Evolutionary conservation across 2,888 invertebrate genomes (phyloP), one percentile per base, ranked within the genome.

Genomic region (Galerucella nymphaeae): DNA sequence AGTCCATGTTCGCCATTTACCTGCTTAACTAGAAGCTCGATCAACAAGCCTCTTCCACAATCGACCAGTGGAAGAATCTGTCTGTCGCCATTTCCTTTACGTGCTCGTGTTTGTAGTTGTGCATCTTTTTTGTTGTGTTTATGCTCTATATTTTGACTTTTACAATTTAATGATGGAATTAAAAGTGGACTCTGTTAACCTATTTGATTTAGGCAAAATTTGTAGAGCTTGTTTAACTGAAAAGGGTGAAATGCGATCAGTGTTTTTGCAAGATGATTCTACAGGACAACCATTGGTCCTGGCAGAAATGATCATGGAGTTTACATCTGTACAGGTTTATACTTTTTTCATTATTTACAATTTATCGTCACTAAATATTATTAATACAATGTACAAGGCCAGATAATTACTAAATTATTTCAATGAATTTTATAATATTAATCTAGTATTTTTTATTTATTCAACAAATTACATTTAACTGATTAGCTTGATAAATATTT

Each of bases 11-110:
- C 75, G 79, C 77, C 78, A 78, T 78, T 80, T 78, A 72, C 71
- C 76, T 82, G 80, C 76, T 74, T 81, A 72, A 81, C 81, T 81
- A 77, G 76, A 74, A 75, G 66, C 70, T 55, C 55, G 63, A 71
- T 74, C 72, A 75, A 75, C 78, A 75, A 72, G 65, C 75, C 75
- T 78, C 71, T 78, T 76, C 77, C 84, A 85, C 87, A 87, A 86
- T 87, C 87, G 87, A 86, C 87, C 87, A 87, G 87, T 86, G 86
- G 85, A 86, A 86, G 83, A 83, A 82, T 84, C 84, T 79, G 80
- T 80, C 67, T 80, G 82, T 83, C 84, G 85, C 85, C 84, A 85
- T 85, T 85, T 84, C 81, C 83, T 84, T 84, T 83, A 81, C 81
- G 82, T 80, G 81, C 80, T 82, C 84, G 84, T 85, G 80, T 82